Base-by-base conservation (phyloP, 2,888 invertebrate genomes). In the Heliconius aoede region DNA sequence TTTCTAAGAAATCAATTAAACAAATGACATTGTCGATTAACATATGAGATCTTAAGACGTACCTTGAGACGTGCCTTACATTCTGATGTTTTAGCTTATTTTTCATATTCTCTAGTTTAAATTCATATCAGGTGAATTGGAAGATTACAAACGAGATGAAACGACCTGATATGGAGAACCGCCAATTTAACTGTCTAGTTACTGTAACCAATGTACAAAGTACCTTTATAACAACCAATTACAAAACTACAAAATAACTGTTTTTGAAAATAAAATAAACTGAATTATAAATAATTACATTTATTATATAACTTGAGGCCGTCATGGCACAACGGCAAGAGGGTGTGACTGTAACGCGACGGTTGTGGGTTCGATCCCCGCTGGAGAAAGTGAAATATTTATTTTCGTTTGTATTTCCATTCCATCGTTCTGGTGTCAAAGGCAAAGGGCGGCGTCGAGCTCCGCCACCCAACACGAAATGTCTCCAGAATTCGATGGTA, bases 51-150 rank as follows among this genome's bases (percentile, higher is more conserved):
- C 76, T 78, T 72, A 76, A 61, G 76, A 79, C 81, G 80, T 80
- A 78, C 51, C 61, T 71, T 65, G 32, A 60, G 74, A 79, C 81
- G 80, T 80, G 80, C 40, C 51, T 71, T 65, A 32, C 72, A 78
- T 81, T 79, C 71, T 71, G 77, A 72, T 73, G 7, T 72, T 69
- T 74, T 74, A n/a, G 32, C 58, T 60, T 58, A 60, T 72, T 36
- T 36, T 26, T 72, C 24, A 72, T 58, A 58, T 58, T 40, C 30
- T 72, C 0, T 13, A 21, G n/a, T 79, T 79, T 76, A 76, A 75
- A 80, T 78, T 87, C 86, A 79, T 58, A 79, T 83, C 89, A 88
- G 86, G 89, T 87, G 79, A n/a, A 69, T 30, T 13, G 78, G 74
- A 78, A 81, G 79, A 74, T 79, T 73, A 74, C 75, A 78, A 79